These are phyloP conservation scores for Galaxias olidus DNA, from an alignment of 2,797 vertebrate species.

Conservation along the genomic window DNA sequence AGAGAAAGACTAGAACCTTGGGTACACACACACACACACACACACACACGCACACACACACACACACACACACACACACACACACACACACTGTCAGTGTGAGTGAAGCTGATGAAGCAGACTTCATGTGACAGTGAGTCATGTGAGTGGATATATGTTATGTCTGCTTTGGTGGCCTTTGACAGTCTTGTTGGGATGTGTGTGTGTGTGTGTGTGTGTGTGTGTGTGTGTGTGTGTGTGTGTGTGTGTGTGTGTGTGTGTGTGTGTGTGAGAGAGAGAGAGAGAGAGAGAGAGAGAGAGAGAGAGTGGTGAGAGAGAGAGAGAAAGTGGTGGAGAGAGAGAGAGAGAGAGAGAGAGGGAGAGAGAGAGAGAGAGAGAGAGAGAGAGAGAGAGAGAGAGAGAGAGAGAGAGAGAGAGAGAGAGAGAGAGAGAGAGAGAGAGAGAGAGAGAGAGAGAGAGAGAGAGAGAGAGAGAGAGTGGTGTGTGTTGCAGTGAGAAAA, in stretches of 20 bases:
- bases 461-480: constrained; percentile 14
- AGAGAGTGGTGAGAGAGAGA: neutral
- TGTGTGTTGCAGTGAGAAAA: too few species aligned
- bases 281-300: constrained; percentile 5
- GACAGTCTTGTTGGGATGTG: constrained; percentile 36
- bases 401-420: neutral
- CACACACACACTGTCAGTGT: constrained; percentile 34
- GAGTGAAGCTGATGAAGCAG: constrained; percentile 60
- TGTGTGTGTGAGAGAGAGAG: neutral
- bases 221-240: neutral
- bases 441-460: constrained; percentile 10
- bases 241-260: too few species aligned
- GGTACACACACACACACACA: neutral
- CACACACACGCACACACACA: neutral
- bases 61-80: neutral
- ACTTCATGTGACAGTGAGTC: constrained; percentile 57
- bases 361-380: neutral
- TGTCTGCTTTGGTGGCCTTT: constrained; percentile 55
- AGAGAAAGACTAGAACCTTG: neutral
- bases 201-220: neutral
- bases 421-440: constrained; percentile 8
- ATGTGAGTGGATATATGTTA: constrained; percentile 57
- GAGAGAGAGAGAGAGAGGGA: neutral
- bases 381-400: neutral
- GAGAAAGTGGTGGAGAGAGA: constrained; percentile 15